These are phyloP conservation scores for Xanthia togata DNA, from an alignment of 2,888 invertebrate species.

Conservation along the genomic window DNA sequence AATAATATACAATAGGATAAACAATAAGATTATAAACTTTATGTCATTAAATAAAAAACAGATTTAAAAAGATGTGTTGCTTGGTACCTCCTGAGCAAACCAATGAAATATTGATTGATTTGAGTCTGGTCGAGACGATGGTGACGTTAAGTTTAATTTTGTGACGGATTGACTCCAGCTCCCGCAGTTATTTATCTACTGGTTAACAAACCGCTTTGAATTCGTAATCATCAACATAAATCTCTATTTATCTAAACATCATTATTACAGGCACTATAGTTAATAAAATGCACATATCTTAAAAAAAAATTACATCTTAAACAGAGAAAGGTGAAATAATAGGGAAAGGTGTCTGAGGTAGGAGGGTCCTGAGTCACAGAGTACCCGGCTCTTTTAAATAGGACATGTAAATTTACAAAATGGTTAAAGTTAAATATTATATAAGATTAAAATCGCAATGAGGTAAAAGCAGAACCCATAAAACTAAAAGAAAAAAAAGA, in stretches of 20 bases:
- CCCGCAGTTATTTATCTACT: slow-evolving; percentile 5
- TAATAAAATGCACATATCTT: background rate
- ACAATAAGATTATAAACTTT: background rate
- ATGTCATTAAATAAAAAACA: background rate
- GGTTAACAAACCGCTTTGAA: slow-evolving; percentile 1
- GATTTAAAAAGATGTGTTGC: background rate
- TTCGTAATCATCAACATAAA: background rate
- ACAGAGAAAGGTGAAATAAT: background rate
- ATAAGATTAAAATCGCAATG: background rate
- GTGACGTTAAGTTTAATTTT: slow-evolving; percentile 24
- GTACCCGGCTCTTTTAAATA: background rate
- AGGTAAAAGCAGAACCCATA: background rate
- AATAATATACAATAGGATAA: slow-evolving; percentile 20
- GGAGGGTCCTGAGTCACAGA: background rate
- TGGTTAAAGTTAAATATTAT: background rate
- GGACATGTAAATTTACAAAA: background rate
- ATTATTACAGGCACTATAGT: background rate
- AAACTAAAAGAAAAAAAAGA: background rate
- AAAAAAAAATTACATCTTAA: too few species aligned
- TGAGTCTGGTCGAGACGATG: background rate
- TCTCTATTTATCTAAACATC: background rate
- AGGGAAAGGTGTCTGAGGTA: too few species aligned
- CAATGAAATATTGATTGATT: slow-evolving; percentile 23
- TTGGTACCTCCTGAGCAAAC: background rate
- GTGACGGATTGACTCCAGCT: background rate